Evolutionary conservation across 1,140 invertebrate species (phyloP).

Genomic region (Zaprionus ghesquierei): DNA sequence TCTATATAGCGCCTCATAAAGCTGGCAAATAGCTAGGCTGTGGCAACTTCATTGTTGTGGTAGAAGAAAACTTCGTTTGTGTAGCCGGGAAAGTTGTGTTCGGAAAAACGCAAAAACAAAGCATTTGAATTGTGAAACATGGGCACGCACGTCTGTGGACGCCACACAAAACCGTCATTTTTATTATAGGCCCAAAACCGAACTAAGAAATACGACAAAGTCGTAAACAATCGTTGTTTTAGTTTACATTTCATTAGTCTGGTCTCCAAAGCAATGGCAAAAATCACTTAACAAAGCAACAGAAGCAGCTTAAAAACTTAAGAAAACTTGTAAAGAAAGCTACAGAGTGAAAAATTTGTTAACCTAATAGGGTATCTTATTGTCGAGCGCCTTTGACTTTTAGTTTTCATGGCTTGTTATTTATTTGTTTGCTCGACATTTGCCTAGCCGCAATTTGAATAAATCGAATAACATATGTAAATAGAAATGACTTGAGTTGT

Average conservation of each 20-base stretch:
- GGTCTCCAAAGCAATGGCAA: conserved; percentile 24
- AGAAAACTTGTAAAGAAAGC: neutral
- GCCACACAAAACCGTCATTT: conserved; percentile 7
- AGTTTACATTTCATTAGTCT: conserved; percentile 59
- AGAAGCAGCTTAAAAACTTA: neutral
- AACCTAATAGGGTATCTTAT: conserved; percentile 18
- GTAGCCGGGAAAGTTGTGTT: conserved; percentile 27
- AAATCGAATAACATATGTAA: conserved; percentile 53
- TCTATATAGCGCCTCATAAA: conserved; percentile 3
- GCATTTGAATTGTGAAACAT: conserved; percentile 54
- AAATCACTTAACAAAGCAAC: conserved; percentile 9
- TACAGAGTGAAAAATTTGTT: neutral
- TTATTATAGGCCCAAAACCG: conserved; percentile 19
- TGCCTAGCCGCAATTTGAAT: conserved; percentile 54
- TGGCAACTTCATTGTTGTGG: neutral
- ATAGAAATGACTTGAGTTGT: conserved; percentile 32
- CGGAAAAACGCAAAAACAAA: conserved; percentile 43
- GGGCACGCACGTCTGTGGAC: conserved; percentile 30
- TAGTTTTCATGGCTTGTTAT: conserved; percentile 1
- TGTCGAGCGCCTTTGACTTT: conserved; percentile 35
- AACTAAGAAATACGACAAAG: conserved; percentile 29
- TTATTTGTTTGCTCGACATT: conserved; percentile 22
- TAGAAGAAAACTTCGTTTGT: conserved; percentile 11
- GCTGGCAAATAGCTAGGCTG: neutral
- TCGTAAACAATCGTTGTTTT: conserved; percentile 57